Base-by-base conservation (phyloP, 2,113 vertebrate genomes). In the Excalfactoria chinensis region DNA sequence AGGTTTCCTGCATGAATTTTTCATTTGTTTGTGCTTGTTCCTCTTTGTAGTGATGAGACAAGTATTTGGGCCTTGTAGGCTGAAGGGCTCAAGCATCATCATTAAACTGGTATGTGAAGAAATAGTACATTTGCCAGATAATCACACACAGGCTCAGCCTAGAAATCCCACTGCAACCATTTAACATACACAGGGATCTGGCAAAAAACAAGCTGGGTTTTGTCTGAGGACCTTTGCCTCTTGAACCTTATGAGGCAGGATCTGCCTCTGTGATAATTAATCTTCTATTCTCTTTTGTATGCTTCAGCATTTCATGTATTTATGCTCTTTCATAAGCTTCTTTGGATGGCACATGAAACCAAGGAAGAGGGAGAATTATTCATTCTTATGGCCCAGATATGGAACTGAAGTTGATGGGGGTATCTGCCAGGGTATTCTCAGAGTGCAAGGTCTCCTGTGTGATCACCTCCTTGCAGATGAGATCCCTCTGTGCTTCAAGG, bases 281-380 rank as follows among this genome's bases (percentile, higher is more conserved):
- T 84, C 35, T 85, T 72, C 63, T 63, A 15, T 74, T 94, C 75
- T 89, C 75, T 95, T 81, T 74, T 40, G 60, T 32, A 51, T 0
- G 7, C 30, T 60, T 80, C 41, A 67, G 68, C 40, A 69, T 56
- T 72, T 88, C 51, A 51, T 55, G 43, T 60, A 56, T 90, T 93
- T 90, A 56, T 90, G 94, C 82, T 77, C 75, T 89, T 88, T 79
- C 44, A 69, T 89, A 88, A 83, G 16, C 35, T 88, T 26, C 30
- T 95, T 70, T 85, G 51, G 34, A 60, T 91, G 64, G 51, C 64
- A 80, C 20, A 23, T 15, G 30, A 55, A 46, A 51, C 56, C 4
- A 43, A 86, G 43, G 64, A 35, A 67, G 22, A 79, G 32, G 9
- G 14, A 9, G 7, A 14, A 74, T 85, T 83, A 48, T 66, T 88